Evolutionary conservation across 2,888 invertebrate species (phyloP).

Genomic region (Criorhina ranunculi): DNA sequence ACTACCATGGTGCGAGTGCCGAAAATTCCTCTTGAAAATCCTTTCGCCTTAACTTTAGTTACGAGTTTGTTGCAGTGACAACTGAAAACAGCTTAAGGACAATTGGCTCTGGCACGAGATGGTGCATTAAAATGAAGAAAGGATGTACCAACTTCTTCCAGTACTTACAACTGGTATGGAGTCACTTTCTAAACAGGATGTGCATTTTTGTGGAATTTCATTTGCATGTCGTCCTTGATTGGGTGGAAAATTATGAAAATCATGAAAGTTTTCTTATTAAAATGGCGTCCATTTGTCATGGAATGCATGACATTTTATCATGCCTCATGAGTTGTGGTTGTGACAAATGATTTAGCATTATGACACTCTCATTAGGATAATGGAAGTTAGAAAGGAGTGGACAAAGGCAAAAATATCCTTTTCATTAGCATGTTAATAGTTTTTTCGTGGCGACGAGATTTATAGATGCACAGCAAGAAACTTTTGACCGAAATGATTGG

Average conservation of each 20-base stretch:
- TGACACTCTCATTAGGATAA: constrained; percentile 71
- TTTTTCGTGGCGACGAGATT: not conserved
- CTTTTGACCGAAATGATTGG: constrained; percentile 29
- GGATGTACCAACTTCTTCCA: constrained; percentile 54
- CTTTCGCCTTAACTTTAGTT: constrained; percentile 22
- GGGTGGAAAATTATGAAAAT: constrained; percentile 65
- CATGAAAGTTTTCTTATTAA: constrained; percentile 69
- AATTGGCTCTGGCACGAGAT: constrained; percentile 50
- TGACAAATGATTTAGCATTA: constrained; percentile 63
- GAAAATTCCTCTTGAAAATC: constrained; percentile 37
- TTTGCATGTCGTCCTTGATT: constrained; percentile 55
- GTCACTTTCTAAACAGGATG: constrained; percentile 43
- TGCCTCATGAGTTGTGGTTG: constrained; percentile 14
- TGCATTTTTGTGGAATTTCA: constrained; percentile 32
- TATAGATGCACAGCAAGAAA: too few species aligned
- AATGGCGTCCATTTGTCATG: constrained; percentile 61
- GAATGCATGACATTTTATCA: constrained; percentile 53
- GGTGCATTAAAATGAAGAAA: not conserved
- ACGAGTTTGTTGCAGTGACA: constrained; percentile 31
- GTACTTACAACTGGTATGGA: constrained; percentile 1
- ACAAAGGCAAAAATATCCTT: not conserved
- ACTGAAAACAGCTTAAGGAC: constrained; percentile 68
- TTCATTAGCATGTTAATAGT: constrained; percentile 43
- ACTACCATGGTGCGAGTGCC: constrained; percentile 42
- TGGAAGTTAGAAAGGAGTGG: constrained; percentile 31